These are phyloP conservation scores for Yponomeuta sedellus DNA, from an alignment of 2,888 invertebrate species.

Conservation along the genomic window DNA sequence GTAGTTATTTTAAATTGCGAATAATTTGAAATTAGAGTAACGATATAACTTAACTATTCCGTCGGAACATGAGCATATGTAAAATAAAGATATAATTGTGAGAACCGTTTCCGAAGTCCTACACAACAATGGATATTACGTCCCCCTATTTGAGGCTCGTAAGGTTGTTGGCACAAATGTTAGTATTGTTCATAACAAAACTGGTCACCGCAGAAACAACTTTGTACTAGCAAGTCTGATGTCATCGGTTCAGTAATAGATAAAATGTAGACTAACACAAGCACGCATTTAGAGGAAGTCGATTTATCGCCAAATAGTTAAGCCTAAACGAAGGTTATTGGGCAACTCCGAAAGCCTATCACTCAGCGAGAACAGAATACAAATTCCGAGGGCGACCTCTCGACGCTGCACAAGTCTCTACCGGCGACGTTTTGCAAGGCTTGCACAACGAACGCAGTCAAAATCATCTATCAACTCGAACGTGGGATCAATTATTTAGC, in stretches of 20 bases:
- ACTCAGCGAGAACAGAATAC: constrained; percentile 28
- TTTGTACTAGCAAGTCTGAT: constrained; percentile 1
- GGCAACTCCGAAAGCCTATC: constrained; percentile 32
- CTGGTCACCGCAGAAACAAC: constrained; percentile 25
- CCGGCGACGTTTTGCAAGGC: constrained; percentile 28
- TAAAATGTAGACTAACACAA: constrained; percentile 21
- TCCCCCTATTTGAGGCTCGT: constrained; percentile 20
- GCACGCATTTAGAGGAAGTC: constrained; percentile 21
- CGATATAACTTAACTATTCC: neutral
- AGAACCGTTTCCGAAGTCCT: constrained; percentile 35
- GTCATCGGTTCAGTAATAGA: constrained; percentile 19
- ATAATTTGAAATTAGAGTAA: neutral
- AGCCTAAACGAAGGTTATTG: constrained; percentile 29
- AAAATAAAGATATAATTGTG: constrained; percentile 39
- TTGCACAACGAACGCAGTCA: constrained; percentile 38
- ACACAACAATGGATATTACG: constrained; percentile 46
- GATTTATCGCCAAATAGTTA: constrained; percentile 26
- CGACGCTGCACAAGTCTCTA: constrained; percentile 31
- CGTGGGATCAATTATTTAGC: constrained; percentile 67
- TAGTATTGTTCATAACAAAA: constrained; percentile 2
- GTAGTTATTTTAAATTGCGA: too few relatives aligned
- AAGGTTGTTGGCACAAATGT: constrained; percentile 19
- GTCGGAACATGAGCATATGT: constrained; percentile 26
- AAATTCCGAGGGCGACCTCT: constrained; percentile 27
- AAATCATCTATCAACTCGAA: constrained; percentile 53